Evolutionary conservation across 2,888 invertebrate species (phyloP), one percentile per base, ranked within the genome.

Genomic region (Oscheius sp.): DNA sequence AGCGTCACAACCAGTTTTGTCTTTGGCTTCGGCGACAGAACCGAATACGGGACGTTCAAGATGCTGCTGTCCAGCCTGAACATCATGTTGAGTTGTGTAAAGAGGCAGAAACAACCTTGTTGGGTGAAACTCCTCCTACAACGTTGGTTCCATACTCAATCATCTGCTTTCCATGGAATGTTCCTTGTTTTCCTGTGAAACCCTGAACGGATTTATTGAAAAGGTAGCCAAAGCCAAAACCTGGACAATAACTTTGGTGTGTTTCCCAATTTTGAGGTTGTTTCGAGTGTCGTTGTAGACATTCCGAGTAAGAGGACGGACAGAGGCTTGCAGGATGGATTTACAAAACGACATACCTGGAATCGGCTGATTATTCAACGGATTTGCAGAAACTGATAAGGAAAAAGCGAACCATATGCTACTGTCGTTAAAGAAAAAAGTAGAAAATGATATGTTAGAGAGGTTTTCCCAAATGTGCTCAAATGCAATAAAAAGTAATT

Each of bases 81-180:
- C 92, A 0, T 33, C 5, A 47, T 4, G 2, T 35, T 29, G 5
- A 63, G 13, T 4, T 11, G 29, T 11, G 58, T 21, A 58, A 58
- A 32, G 29, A 32, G 4, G 4, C 7, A 29, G 2, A 29, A 58
- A 29, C 29, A 21, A 76, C 78, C 66, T 84, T 84, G 68, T 80
- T 81, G 11, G 84, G 83, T 9, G 92, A 92, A 29, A 92, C 92
- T 42, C 92, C 96, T 76, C 96, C 96, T 80, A 96, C 96, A 89
- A 96, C 91, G 89, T 95, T 94, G 9, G 98, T 96, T 81, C 97
- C 97, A 93, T 99, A 99, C 87, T 98, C 97, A 77, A 99, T 92
- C n/a, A 98, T 96, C 91, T 99, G 98, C 89, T 96, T 94, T 90
- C 95, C 94, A 85, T 92, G 92, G 87, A 92, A 91, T 1, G 91